Base-by-base conservation (phyloP, 2,113 vertebrate genomes). In the Syngnathus floridae region DNA sequence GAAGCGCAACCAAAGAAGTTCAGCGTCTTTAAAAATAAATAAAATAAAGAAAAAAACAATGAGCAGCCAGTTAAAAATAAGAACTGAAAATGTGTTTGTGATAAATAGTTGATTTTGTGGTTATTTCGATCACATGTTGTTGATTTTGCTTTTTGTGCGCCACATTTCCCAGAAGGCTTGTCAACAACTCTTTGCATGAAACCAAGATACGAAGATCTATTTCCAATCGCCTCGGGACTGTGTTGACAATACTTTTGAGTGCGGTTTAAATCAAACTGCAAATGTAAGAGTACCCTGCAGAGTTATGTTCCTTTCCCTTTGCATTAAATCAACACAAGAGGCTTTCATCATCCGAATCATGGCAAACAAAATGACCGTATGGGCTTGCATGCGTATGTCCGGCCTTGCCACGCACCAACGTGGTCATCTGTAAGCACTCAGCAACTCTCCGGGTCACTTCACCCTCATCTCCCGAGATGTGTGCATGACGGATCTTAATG, bases 391-490 rank as follows among this genome's bases (percentile, higher is more conserved):
- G 55, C 3, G 31, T 36, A 6, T 17, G 55, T 16, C 36, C 55
- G 16, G 55, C 55, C 26, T 57, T n/a, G 40, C 22, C 60, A n/a
- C 64, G 60, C 61, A 72, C 62, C 58, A 69, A 66, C 54, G 70
- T 41, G n/a, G 49, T 62, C 16, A 49, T 71, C 72, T 65, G 7
- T 60, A 56, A 52, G 67, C 63, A 55, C 66, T 75, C 69, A 59
- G 26, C 45, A 46, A 36, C 40, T 26, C 69, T 70, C 7, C 38
- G 48, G 67, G 74, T 76, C 59, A 60, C 67, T 71, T 72, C 69
- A 37, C 57, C 62, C 63, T 14, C 66, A 17, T 12, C 58, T 71
- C 26, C 52, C 26, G 31, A 37, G 55, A 52, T 37, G 31, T 51
- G 49, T 69, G 26, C 36, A 57, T 51, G 38, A 70, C 52, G 70